A percentile compares a stretch with the other conserved stretches of the same genome.
Evolutionary conservation across 2,888 invertebrate species (phyloP).

Genomic region (Sphaerophoria taeniata): DNA sequence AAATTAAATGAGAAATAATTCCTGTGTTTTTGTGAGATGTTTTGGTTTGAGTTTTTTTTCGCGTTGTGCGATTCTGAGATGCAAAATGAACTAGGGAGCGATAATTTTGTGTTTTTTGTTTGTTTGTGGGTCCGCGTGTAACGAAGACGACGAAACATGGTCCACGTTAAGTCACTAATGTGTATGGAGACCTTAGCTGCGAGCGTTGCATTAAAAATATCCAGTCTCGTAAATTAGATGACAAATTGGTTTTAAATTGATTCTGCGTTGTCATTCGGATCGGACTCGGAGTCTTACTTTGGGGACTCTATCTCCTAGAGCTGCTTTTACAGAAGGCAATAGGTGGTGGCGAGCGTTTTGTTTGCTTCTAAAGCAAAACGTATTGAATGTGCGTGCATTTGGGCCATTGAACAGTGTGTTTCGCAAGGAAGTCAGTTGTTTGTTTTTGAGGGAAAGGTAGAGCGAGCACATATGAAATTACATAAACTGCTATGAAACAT

Average conservation of each 20-base stretch:
- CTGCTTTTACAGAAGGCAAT: constrained; percentile 38
- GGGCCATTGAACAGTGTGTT: constrained; percentile 32
- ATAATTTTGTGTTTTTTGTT: constrained; percentile 40
- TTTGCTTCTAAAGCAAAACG: constrained; percentile 57
- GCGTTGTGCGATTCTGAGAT: constrained; percentile 24
- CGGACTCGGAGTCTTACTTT: constrained; percentile 64
- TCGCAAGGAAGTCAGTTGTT: constrained; percentile 2
- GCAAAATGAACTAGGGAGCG: constrained; percentile 60
- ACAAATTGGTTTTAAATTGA: constrained; percentile 78
- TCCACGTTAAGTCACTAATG: background rate
- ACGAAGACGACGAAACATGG: constrained; percentile 13
- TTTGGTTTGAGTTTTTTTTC: constrained; percentile 40
- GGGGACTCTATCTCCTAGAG: constrained; percentile 35
- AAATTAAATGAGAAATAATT: constrained; percentile 74
- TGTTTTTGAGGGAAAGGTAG: no score
- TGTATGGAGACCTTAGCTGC: background rate
- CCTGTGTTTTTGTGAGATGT: constrained; percentile 60
- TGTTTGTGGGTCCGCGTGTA: constrained; percentile 8
- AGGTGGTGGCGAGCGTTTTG: constrained; percentile 49
- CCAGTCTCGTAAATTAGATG: constrained; percentile 76
- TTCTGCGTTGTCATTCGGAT: constrained; percentile 75
- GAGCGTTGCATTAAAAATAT: constrained; percentile 71
- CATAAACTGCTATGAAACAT: no score
- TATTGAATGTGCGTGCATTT: constrained; percentile 57
- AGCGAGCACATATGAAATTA: no score